Conservation (phyloP, 2,113 vertebrate species). For the Oenanthe melanoleuca region DNA sequence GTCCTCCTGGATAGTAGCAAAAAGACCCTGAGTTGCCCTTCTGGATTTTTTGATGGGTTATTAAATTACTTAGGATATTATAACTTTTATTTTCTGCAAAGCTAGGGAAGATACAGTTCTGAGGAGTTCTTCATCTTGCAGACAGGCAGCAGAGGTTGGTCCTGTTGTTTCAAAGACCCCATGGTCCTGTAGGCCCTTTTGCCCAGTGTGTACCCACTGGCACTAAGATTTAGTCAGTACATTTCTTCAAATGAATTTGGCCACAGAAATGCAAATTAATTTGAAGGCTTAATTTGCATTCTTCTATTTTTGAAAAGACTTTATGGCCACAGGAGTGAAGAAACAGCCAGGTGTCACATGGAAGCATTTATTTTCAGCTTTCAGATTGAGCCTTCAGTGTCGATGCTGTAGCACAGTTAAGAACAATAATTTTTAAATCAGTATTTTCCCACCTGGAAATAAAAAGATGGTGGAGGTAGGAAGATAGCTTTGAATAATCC, state of each 20-base stretch:
- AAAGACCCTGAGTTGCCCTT: background rate
- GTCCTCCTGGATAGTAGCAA: background rate
- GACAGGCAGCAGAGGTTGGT: background rate
- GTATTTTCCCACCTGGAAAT: background rate
- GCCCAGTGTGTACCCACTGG: accelerated
- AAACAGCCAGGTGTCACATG: background rate
- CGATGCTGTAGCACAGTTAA: background rate
- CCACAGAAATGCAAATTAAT: background rate
- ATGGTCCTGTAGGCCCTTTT: background rate
- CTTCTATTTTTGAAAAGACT: background rate
- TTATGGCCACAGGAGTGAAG: background rate
- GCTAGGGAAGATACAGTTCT: background rate
- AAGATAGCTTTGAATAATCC: background rate
- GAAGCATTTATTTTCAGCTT: background rate
- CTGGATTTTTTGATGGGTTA: background rate
- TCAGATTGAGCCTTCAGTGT: background rate
- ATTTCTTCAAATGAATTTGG: background rate
- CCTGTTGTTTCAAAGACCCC: background rate
- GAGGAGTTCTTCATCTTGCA: background rate
- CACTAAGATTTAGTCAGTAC: background rate
- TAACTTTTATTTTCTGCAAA: background rate
- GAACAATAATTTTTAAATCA: background rate
- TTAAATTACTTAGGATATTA: background rate
- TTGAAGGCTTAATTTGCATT: background rate
- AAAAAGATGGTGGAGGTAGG: background rate